These are phyloP conservation scores for Oryzias sinensis DNA, from an alignment of 2,797 vertebrate species.

Conservation along the genomic window DNA sequence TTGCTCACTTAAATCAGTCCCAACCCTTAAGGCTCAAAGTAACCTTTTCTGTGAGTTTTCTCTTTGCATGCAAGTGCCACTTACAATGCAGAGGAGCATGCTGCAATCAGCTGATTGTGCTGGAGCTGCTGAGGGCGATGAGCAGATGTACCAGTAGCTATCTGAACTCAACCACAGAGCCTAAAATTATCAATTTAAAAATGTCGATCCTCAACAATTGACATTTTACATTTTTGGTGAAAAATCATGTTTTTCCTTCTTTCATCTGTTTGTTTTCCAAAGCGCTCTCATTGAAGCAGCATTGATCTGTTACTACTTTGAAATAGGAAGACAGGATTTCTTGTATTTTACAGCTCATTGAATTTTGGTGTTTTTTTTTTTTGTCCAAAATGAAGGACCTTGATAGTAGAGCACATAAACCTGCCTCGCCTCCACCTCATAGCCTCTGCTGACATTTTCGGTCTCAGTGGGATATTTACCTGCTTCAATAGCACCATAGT, in stretches of 20 bases:
- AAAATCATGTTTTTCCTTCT: background rate
- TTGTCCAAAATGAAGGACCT: slow-evolving; percentile 17
- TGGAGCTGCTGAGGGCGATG: slow-evolving; percentile 46
- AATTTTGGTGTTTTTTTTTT: slow-evolving; percentile 16
- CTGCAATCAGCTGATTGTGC: slow-evolving; percentile 72
- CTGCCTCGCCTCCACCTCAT: slow-evolving; percentile 20
- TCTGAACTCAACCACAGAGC: slow-evolving; percentile 9
- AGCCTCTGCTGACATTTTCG: slow-evolving; percentile 51
- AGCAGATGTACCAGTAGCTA: slow-evolving; percentile 31
- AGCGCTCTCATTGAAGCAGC: slow-evolving; percentile 19
- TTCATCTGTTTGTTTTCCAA: slow-evolving; percentile 15
- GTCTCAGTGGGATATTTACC: slow-evolving; percentile 37
- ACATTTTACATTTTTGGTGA: background rate
- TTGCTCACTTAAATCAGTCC: background rate
- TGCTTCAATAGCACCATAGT: slow-evolving; percentile 37
- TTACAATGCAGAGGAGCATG: slow-evolving; percentile 31
- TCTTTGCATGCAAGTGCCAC: slow-evolving; percentile 29
- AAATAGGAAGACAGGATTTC: slow-evolving; percentile 18
- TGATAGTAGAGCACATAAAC: slow-evolving; percentile 17
- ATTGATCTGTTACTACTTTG: slow-evolving; percentile 35
- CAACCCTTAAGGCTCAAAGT: slow-evolving; percentile 32
- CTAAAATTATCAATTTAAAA: background rate
- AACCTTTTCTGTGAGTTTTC: slow-evolving; percentile 48
- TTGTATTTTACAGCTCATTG: slow-evolving; percentile 9
- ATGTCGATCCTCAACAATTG: background rate